Conservation (phyloP, 2,888 invertebrate species). For the Agrotis puta region DNA sequence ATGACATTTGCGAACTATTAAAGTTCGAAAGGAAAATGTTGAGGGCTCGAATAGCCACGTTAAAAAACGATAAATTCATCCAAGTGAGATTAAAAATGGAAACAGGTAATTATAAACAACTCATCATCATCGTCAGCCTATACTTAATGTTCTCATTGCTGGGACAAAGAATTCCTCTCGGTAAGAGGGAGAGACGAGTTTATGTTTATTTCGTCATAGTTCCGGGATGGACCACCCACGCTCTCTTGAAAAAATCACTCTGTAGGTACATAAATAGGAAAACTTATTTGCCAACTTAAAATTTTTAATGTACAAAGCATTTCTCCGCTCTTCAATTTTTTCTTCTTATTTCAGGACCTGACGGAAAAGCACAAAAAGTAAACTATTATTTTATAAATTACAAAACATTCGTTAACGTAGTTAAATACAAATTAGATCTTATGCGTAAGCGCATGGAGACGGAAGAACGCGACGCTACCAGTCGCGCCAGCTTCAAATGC, state of each 20-base stretch:
- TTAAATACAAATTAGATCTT: conserved; percentile 98
- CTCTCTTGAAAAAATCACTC: no score
- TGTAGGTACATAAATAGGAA: neutral
- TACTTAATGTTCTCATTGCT: no score
- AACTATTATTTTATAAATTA: conserved; percentile 99
- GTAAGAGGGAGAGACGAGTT: no score
- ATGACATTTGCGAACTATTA: conserved; percentile 96
- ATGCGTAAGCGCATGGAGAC: conserved; percentile 99
- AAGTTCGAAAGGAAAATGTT: conserved; percentile 98
- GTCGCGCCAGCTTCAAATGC: conserved; percentile 98
- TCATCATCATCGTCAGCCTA: neutral
- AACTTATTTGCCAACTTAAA: neutral
- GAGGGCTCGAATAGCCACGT: conserved; percentile 95
- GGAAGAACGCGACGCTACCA: conserved; percentile 98
- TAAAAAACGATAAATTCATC: conserved; percentile 98
- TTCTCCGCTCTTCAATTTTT: neutral
- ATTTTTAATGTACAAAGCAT: neutral
- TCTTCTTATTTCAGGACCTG: conserved; percentile 88
- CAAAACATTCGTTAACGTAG: conserved; percentile 98
- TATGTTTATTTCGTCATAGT: no score
- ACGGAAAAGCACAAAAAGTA: conserved; percentile 98
- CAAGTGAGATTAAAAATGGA: conserved; percentile 98
- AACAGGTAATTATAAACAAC: conserved; percentile 92
- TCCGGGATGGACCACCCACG: no score
- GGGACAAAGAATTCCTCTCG: no score